phyloP scores from a whole-genome alignment of 92 coral and sea anemone genomes.

The Porites divaricata region DNA sequence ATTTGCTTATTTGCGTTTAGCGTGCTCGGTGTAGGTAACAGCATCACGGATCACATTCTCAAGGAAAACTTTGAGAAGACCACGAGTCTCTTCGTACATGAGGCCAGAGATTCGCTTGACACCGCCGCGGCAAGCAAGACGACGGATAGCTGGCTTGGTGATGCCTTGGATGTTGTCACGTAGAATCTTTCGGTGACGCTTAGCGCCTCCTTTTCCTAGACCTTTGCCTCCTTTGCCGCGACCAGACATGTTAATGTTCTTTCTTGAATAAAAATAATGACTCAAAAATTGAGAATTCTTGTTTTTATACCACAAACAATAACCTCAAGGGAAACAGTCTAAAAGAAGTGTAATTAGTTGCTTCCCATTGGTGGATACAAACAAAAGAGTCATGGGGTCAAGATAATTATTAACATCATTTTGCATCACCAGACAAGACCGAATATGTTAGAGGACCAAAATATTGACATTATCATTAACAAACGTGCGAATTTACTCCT shows the following conservation, averaged over 20 bases:
- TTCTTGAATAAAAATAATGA: too few relatives aligned
- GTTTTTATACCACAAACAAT: background rate
- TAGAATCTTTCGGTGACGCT: conserved; percentile 95
- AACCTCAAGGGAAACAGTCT: conserved; percentile 15
- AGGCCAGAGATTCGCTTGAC: conserved; percentile 92
- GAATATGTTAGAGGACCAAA: background rate
- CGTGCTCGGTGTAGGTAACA: conserved; percentile 95
- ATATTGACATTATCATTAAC: background rate
- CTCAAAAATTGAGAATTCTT: too few relatives aligned
- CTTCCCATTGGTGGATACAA: background rate
- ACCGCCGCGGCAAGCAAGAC: conserved; percentile 94
- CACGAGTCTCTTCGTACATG: conserved; percentile 98
- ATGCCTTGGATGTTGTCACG: conserved; percentile 95
- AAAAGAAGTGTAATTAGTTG: too few relatives aligned
- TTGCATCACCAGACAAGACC: background rate
- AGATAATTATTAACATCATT: background rate
- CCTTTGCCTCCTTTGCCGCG: conserved; percentile 96
- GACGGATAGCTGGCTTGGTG: conserved; percentile 90
- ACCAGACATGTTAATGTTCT: conserved; percentile 50
- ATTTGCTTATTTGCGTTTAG: conserved; percentile 89
- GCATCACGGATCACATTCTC: conserved; percentile 99
- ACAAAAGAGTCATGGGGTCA: background rate
- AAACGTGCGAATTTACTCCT: background rate
- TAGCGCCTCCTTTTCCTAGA: conserved; percentile 98
- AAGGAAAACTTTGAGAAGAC: conserved; percentile 94